phyloP scores from a whole-genome alignment of 2,888 invertebrate genomes.

The Cantharis flavilabris region DNA sequence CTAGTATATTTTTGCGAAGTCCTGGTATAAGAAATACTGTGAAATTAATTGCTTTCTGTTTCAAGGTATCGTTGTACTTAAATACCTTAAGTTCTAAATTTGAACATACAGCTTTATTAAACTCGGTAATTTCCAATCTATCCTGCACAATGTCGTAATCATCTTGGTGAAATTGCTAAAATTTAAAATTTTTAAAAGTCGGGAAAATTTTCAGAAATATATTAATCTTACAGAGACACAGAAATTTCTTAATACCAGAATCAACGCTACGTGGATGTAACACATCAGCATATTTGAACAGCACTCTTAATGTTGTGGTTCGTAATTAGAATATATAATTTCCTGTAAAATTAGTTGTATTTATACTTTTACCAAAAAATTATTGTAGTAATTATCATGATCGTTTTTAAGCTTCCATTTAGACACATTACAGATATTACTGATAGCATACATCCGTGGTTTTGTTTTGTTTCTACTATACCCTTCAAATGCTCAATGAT shows the following conservation, averaged over 20 bases:
- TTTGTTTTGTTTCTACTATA: neutral
- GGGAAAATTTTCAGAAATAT: neutral
- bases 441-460: neutral
- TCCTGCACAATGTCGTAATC: neutral
- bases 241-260: neutral
- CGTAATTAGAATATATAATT: neutral
- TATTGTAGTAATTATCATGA: neutral
- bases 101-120: neutral
- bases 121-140: neutral
- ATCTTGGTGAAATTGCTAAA: constrained; percentile 3
- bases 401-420: neutral
- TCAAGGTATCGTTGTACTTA: neutral
- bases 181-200: neutral
- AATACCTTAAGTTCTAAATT: neutral
- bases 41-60: neutral
- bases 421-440: neutral
- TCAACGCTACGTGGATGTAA: neutral
- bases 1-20: neutral
- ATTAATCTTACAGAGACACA: neutral
- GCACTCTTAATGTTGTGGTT: neutral
- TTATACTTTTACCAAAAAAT: neutral
- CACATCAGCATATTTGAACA: neutral
- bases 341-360: neutral
- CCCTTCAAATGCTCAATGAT: neutral
- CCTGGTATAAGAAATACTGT: neutral